A percentile compares a stretch with the other conserved stretches of the same genome.
These are phyloP conservation scores for Pristionchus japonicus DNA, from an alignment of 2,888 invertebrate species.

Conservation along the genomic window DNA sequence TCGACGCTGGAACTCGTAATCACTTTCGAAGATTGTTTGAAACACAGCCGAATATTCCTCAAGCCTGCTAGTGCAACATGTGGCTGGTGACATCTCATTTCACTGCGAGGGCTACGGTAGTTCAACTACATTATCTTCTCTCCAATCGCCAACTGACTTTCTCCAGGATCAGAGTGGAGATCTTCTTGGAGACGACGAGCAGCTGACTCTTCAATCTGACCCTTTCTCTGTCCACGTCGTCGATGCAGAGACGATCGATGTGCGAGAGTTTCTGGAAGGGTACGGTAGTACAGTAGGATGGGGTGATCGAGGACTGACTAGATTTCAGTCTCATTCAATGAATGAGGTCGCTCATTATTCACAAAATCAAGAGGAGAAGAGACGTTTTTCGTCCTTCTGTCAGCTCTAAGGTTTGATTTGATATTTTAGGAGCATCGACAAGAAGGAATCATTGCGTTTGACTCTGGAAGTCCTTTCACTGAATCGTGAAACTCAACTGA, in stretches of 20 bases:
- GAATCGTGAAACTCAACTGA: too few species aligned
- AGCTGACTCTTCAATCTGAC: constrained; percentile 86
- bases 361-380: too few species aligned
- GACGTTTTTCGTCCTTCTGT: too few species aligned
- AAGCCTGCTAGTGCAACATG: too few species aligned
- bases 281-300: constrained; percentile 5
- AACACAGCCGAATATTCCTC: too few species aligned
- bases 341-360: too few species aligned
- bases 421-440: too few species aligned
- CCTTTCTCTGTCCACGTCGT: constrained; percentile 84
- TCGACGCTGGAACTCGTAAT: too few species aligned
- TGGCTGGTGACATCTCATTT: too few species aligned
- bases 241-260: constrained; percentile 60
- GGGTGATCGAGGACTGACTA: not conserved
- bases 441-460: too few species aligned
- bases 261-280: constrained; percentile 59
- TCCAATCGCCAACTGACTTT: constrained; percentile 77
- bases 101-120: not conserved
- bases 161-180: constrained; percentile 91
- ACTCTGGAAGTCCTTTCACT: too few species aligned
- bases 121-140: not conserved
- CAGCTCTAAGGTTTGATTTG: too few species aligned
- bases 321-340: not conserved
- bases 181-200: constrained; percentile 90
- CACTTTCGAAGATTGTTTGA: not conserved